Conservation (phyloP, 2,797 vertebrate genomes). For the Sorex maritimensis region DNA sequence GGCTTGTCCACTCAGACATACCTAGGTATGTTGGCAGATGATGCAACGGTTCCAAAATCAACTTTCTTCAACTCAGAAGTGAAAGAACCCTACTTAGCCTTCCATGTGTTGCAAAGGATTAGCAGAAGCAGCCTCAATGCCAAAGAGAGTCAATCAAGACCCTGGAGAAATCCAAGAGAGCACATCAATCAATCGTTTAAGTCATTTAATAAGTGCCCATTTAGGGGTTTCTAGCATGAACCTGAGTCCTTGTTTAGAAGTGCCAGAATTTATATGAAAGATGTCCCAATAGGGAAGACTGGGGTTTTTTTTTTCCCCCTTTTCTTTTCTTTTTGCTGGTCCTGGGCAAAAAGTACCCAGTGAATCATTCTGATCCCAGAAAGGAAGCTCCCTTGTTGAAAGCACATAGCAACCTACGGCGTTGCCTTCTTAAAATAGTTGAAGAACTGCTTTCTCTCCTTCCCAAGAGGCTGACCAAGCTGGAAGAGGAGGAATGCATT, state of each 20-base stretch:
- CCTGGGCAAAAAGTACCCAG: conserved; percentile 57
- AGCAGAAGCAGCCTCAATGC: neutral
- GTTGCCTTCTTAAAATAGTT: conserved; percentile 83
- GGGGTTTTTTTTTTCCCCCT: too few species aligned
- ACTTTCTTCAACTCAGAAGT: neutral
- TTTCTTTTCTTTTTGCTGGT: conserved; percentile 31
- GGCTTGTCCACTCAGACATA: neutral
- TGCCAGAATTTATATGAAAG: neutral
- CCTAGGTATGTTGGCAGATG: neutral
- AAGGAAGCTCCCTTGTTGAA: conserved; percentile 76
- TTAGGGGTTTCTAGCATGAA: neutral
- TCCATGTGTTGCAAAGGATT: neutral
- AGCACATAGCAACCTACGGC: conserved; percentile 69
- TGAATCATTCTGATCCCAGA: conserved; percentile 80
- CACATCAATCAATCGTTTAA: neutral
- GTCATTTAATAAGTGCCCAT: neutral
- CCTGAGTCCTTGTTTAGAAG: neutral
- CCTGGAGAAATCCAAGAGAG: neutral
- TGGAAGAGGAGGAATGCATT: conserved; percentile 61
- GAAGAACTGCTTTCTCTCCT: conserved; percentile 65
- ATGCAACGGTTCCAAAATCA: neutral
- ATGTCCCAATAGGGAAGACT: neutral
- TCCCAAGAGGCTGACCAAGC: conserved; percentile 61
- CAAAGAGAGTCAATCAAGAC: neutral
- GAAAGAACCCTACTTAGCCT: neutral